phyloP scores from a whole-genome alignment of 2,113 vertebrate species.

The Ibidorhyncha struthersii region DNA sequence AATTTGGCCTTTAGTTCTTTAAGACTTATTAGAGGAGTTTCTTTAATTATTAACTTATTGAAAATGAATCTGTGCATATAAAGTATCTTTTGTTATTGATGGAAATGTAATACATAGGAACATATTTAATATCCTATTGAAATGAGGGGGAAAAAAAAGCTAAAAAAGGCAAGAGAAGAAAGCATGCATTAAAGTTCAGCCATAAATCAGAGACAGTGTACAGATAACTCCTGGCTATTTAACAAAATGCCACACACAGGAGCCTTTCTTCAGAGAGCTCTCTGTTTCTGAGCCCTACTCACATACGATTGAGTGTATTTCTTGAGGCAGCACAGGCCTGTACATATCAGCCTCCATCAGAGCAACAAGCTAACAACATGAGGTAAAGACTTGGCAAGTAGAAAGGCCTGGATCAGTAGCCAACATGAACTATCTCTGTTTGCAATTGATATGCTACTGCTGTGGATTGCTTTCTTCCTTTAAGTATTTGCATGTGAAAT shows the following conservation, averaged over 20 bases:
- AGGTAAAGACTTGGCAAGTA: not conserved
- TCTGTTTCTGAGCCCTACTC: not conserved
- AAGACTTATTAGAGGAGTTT: not conserved
- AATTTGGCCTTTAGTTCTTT: not conserved
- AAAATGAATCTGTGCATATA: not conserved
- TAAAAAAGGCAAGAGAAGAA: not conserved
- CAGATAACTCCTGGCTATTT: not conserved
- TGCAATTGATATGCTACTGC: fast-evolving
- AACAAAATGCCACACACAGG: not conserved
- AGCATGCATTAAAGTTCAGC: not conserved
- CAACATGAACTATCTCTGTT: fast-evolving
- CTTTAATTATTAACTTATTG: not conserved
- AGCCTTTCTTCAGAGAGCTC: not conserved
- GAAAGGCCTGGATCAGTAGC: not conserved
- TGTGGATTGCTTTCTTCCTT: not conserved
- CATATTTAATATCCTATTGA: not conserved
- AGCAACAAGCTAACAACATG: not conserved
- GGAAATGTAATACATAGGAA: not conserved
- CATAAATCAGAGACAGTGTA: not conserved
- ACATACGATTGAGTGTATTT: not conserved
- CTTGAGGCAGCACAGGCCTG: not conserved
- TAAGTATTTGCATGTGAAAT: not conserved
- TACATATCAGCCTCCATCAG: not conserved
- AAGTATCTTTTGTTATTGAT: not conserved
- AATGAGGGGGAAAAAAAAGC: fast-evolving